Conservation (phyloP, 1,140 invertebrate species). For the Lethrus apterus region DNA sequence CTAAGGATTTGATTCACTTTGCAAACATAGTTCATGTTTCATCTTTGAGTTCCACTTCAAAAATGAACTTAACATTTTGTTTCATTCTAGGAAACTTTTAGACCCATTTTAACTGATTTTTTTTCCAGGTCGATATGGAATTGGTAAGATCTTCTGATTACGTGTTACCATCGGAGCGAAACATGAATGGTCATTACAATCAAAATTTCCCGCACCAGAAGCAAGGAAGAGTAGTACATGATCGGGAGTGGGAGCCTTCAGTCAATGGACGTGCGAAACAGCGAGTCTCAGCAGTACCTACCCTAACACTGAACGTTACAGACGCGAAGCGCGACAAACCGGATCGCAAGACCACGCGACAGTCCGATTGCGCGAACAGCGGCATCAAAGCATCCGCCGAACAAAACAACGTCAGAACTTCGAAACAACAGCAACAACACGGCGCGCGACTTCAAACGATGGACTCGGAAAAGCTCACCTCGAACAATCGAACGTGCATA, state of each 20-base stretch:
- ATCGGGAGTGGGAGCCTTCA: constrained; percentile 36
- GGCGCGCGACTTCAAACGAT: not conserved
- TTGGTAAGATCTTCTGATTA: constrained; percentile 35
- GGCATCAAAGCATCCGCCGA: constrained; percentile 14
- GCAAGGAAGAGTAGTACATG: constrained; percentile 26
- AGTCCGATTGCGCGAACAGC: constrained; percentile 4
- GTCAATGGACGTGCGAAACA: constrained; percentile 31
- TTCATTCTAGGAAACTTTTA: not conserved
- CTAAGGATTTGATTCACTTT: no score
- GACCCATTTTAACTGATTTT: not conserved
- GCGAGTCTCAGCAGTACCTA: constrained; percentile 30
- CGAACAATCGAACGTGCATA: not conserved
- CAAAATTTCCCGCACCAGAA: constrained; percentile 18
- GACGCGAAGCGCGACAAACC: constrained; percentile 24
- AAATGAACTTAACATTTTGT: not conserved
- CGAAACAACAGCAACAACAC: constrained; percentile 1
- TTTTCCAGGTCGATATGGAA: constrained; percentile 35
- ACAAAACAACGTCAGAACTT: constrained; percentile 11
- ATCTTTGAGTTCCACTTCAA: no score
- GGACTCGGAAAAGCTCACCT: not conserved
- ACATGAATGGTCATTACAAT: constrained; percentile 33
- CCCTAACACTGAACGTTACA: constrained; percentile 27
- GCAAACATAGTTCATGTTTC: no score
- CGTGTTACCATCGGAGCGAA: constrained; percentile 27
- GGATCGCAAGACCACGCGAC: constrained; percentile 16